Evolutionary conservation across 2,888 invertebrate genomes (phyloP), one percentile per base, ranked within the genome.

Genomic region (Gymnoscelis rufifasciata): DNA sequence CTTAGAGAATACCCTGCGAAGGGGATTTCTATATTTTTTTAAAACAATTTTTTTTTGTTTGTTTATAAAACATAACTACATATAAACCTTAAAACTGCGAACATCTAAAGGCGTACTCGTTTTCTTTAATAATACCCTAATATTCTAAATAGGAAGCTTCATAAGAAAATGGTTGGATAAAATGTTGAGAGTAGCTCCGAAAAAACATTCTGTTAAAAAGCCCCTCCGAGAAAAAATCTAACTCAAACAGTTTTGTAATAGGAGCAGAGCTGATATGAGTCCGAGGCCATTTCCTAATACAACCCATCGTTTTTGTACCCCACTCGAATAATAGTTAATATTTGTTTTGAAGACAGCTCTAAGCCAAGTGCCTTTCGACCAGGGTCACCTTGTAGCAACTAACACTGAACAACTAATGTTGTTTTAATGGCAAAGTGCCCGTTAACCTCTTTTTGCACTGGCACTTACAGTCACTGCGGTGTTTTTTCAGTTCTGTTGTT

Each of bases 361-460:
- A 45, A 36, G 41, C 26, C 14, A 38, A 44, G 53, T 48, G 47
- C 52, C 38, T 51, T 39, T 36, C 46, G 47, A 50, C 42, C 38
- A 47, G 47, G 51, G 52, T 41, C 38, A 42, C 46, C 46, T 35
- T 35, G 35, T 35, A 35, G 14, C 33, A 19, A 47, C 51, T 51
- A 48, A 46, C 46, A 43, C 49, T 38, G 40, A 55, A 57, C 55
- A 61, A 59, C 56, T 64, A 62, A 68, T 65, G 64, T 60, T 54
- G 55, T 61, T 63, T 67, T 67, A 63, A 66, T 59, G 54, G 55
- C 46, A 47, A 47, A 47, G 48, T 47, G 51, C 46, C 35, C 19
- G 35, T 35, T 19, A 35, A 35, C 35, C 35, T 35, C 35, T 35
- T 35, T 35, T 23, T 35, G 35, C 35, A 35, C 10, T 35, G 19